Conservation (phyloP, 2,888 invertebrate genomes). For the Epirrhoe alternata region DNA sequence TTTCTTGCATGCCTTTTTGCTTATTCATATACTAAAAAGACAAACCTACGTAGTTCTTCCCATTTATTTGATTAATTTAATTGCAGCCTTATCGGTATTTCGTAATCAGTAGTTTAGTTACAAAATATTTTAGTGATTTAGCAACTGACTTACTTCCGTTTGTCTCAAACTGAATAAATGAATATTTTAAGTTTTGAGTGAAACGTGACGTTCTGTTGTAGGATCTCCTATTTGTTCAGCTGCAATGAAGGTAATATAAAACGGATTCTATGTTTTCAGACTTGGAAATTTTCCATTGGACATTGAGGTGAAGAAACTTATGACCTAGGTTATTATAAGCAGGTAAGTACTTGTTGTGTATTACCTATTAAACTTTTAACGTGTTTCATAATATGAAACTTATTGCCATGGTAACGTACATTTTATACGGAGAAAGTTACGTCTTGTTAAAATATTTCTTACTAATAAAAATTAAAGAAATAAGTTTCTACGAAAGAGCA, state of each 20-base stretch:
- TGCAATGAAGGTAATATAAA: not conserved
- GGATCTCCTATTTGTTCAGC: not conserved
- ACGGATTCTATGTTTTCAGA: not conserved
- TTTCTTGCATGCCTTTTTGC: too few relatives aligned
- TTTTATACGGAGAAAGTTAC: not conserved
- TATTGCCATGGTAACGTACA: too few relatives aligned
- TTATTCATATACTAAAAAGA: too few relatives aligned
- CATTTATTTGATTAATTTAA: not conserved
- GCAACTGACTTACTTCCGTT: not conserved
- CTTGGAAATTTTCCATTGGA: not conserved
- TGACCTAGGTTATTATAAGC: not conserved
- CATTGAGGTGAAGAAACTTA: not conserved
- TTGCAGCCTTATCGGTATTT: not conserved
- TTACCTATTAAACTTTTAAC: not conserved
- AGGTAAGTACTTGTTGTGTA: too few relatives aligned
- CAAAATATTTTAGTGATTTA: not conserved
- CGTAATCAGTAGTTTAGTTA: not conserved
- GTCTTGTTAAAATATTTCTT: too few relatives aligned
- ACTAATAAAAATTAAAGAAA: too few relatives aligned
- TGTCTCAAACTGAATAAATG: not conserved
- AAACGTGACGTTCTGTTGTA: not conserved
- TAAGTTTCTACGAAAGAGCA: too few relatives aligned
- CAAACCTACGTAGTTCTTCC: too few relatives aligned
- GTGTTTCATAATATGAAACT: not conserved
- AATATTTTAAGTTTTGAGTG: not conserved